phyloP scores from a whole-genome alignment of 2,113 vertebrate species.

The Ammodytes dubius region DNA sequence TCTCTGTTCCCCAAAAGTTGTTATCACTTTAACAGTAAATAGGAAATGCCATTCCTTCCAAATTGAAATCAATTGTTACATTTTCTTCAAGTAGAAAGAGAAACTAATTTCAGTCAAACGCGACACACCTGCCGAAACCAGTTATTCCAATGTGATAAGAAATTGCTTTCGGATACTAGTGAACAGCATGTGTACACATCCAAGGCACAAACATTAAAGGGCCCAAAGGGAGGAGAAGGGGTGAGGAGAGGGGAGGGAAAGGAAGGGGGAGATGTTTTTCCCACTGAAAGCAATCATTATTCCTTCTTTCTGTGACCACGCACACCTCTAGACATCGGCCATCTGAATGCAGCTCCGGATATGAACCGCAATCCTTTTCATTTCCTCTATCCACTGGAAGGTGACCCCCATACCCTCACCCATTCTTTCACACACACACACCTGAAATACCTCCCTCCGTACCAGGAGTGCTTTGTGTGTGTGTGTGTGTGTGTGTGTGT shows the following conservation, averaged over 20 bases:
- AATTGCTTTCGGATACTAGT: slow-evolving; percentile 58
- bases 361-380: slow-evolving; percentile 74
- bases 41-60: slow-evolving; percentile 46
- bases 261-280: slow-evolving; percentile 27
- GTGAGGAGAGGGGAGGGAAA: background rate
- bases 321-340: slow-evolving; percentile 50
- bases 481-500: slow-evolving; percentile 34
- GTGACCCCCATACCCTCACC: slow-evolving; percentile 49
- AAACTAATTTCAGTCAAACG: slow-evolving; percentile 66
- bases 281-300: slow-evolving; percentile 59
- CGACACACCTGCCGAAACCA: slow-evolving; percentile 29
- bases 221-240: slow-evolving; percentile 21
- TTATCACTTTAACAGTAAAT: slow-evolving; percentile 58
- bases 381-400: slow-evolving; percentile 67
- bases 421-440: slow-evolving; percentile 49
- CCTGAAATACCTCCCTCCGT: slow-evolving; percentile 66
- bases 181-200: slow-evolving; percentile 36
- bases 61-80: slow-evolving; percentile 36
- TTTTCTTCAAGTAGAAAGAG: slow-evolving; percentile 34
- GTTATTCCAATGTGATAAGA: slow-evolving; percentile 54
- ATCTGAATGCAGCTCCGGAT: slow-evolving; percentile 59
- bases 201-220: slow-evolving; percentile 48
- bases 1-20: background rate
- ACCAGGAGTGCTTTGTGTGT: slow-evolving; percentile 56
- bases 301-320: slow-evolving; percentile 34